Conservation (phyloP, 1,140 invertebrate genomes). For the Pissodes strobi region DNA sequence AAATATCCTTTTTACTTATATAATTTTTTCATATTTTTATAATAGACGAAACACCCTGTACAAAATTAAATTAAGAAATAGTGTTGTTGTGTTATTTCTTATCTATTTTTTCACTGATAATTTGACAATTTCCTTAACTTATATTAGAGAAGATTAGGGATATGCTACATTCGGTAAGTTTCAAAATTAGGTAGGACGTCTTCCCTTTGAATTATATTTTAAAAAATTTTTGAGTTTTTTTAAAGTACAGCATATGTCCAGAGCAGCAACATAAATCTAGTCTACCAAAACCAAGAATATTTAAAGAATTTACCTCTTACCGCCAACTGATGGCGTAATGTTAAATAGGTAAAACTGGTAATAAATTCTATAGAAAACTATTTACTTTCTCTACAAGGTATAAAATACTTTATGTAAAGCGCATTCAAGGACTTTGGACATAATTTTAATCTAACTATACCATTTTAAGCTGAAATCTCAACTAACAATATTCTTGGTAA, state of each 20-base stretch:
- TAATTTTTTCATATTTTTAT: conserved; percentile 15
- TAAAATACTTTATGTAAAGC: conserved; percentile 35
- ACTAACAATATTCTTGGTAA: too few species aligned
- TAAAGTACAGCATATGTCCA: too few species aligned
- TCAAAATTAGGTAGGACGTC: too few species aligned
- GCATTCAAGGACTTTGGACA: conserved; percentile 12
- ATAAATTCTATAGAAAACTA: conserved; percentile 37
- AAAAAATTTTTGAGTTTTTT: too few species aligned
- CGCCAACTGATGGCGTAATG: background rate
- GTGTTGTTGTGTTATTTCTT: background rate
- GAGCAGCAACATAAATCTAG: too few species aligned
- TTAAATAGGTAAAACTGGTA: conserved; percentile 15
- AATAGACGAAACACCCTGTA: conserved; percentile 35
- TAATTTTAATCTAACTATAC: too few species aligned
- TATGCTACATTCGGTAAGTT: too few species aligned
- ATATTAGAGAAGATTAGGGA: too few species aligned
- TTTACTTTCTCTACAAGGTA: conserved; percentile 30
- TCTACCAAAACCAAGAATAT: too few species aligned
- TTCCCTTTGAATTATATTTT: too few species aligned
- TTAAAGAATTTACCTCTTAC: too few species aligned
- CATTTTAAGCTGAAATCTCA: too few species aligned
- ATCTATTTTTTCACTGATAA: background rate
- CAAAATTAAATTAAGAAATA: conserved; percentile 10
- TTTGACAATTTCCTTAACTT: conserved; percentile 1
- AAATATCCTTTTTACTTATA: conserved; percentile 10